Percentiles rank a stretch among this genome's conserved stretches.
These are phyloP conservation scores for Pipa parva DNA, from an alignment of 2,113 vertebrate genomes.

Conservation along the genomic window DNA sequence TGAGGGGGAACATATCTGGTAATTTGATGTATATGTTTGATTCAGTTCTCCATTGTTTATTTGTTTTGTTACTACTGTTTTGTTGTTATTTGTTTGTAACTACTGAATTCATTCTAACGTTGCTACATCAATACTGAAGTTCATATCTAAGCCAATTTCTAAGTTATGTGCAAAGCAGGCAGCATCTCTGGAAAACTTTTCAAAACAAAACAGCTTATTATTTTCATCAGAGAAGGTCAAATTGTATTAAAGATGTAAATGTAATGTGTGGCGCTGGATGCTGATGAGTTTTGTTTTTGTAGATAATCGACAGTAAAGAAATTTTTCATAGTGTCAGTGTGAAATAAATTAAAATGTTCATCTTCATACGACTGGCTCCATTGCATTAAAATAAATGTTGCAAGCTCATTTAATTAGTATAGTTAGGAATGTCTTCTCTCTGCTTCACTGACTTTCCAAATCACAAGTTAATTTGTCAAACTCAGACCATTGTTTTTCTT, in stretches of 20 bases:
- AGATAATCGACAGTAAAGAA: constrained; percentile 73
- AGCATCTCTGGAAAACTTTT: too few relatives aligned
- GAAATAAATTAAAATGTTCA: constrained; percentile 88
- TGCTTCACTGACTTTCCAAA: constrained; percentile 83
- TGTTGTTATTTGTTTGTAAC: too few relatives aligned
- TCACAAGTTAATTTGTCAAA: constrained; percentile 89
- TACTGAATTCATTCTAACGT: too few relatives aligned
- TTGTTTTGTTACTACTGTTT: too few relatives aligned
- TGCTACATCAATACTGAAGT: too few relatives aligned
- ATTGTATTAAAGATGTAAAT: constrained; percentile 67
- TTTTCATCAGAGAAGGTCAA: constrained; percentile 70
- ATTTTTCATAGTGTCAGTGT: constrained; percentile 82
- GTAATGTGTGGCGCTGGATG: constrained; percentile 68
- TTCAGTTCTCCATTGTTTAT: too few relatives aligned
- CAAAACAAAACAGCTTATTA: constrained; percentile 46
- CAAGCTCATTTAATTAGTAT: constrained; percentile 87
- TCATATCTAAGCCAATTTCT: too few relatives aligned
- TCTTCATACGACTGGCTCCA: constrained; percentile 83
- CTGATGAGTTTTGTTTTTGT: constrained; percentile 80
- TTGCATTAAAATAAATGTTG: constrained; percentile 87
- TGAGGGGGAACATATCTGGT: too few relatives aligned
- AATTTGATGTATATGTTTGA: too few relatives aligned
- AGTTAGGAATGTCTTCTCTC: constrained; percentile 80
- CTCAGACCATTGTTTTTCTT: constrained; percentile 85
- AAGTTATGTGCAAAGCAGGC: too few relatives aligned